Percentiles rank a stretch among this genome's conserved stretches.
phyloP scores from a whole-genome alignment of 2,797 vertebrate species.

The Sebastes minor region DNA sequence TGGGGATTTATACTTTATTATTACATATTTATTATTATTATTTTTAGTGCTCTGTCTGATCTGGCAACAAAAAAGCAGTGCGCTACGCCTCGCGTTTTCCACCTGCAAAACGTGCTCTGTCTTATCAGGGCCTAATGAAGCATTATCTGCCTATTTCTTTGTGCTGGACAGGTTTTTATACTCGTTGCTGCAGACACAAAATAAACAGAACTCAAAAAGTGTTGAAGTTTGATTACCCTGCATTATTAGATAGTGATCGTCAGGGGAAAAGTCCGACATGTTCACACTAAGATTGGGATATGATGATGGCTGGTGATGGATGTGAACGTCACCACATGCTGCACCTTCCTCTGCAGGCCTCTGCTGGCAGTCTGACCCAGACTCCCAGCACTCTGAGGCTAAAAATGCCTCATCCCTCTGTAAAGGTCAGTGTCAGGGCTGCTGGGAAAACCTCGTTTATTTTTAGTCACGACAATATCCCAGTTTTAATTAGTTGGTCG shows the following conservation, averaged over 20 bases:
- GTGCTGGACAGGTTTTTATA: too few species aligned
- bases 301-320: not conserved
- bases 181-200: not conserved
- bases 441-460: conserved; percentile 63
- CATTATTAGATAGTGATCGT: not conserved
- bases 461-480: conserved; percentile 60
- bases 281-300: not conserved
- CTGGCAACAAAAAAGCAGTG: too few species aligned
- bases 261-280: not conserved
- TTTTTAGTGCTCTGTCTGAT: too few species aligned
- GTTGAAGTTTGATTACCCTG: not conserved
- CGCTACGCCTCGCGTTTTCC: too few species aligned
- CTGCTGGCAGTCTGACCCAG: not conserved
- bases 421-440: conserved; percentile 69
- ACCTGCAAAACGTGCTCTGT: too few species aligned
- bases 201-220: not conserved
- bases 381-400: conserved; percentile 32
- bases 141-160: not conserved
- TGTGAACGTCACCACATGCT: conserved; percentile 10
- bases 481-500: conserved; percentile 39
- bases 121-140: not conserved
- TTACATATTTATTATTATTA: too few species aligned
- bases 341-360: not conserved
- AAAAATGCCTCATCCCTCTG: conserved; percentile 61
- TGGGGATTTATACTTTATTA: too few species aligned